Base-by-base conservation (phyloP, 1,140 invertebrate genomes). In the Temnothorax longispinosus region DNA sequence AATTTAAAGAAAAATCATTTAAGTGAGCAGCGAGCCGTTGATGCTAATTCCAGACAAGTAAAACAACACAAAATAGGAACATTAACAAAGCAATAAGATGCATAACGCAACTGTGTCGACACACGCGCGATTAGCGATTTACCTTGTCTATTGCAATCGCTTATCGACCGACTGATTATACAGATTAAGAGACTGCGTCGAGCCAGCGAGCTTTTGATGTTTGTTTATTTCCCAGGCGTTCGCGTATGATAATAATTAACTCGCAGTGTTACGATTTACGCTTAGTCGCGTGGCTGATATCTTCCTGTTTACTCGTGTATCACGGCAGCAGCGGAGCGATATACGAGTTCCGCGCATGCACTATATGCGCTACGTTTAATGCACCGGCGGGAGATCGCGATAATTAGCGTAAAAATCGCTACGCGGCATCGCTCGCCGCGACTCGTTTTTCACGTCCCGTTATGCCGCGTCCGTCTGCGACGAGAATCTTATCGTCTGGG, bases 331-430 rank as follows among this genome's bases (percentile, higher is more conserved):
- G 2, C 15, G 56, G 3, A 15, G 4, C 75, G 41, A 41, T n/a
- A 3, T 56, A 32, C 47, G 35, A 54, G 64, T 71, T 71, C 27
- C 77, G 76, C 18, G 13, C 18, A 52, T 78, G 35, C 27, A 27
- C 21, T 56, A 74, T 56, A 74, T 10, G 50, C 38, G 44, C 76
- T 65, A 47, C 64, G 47, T 71, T 81, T 54, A 69, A 81, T 71
- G 18, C 62, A 62, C 3, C 76, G 41, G 27, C 27, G 47, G 32
- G 47, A 72, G 38, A 74, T 85, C 41, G 81, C 60, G 72, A 85
- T 85, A 85, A 76, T 85, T 85, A 81, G 21, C 78, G 78, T 71
- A 62, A 85, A 76, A 85, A 85, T 85, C 56, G 15, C 21, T 21
- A 8, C 58, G 65, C 27, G 50, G 67, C 67, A 74, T 78, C 47